Conservation (phyloP, 2,888 invertebrate species). For the Bimastos eiseni region DNA sequence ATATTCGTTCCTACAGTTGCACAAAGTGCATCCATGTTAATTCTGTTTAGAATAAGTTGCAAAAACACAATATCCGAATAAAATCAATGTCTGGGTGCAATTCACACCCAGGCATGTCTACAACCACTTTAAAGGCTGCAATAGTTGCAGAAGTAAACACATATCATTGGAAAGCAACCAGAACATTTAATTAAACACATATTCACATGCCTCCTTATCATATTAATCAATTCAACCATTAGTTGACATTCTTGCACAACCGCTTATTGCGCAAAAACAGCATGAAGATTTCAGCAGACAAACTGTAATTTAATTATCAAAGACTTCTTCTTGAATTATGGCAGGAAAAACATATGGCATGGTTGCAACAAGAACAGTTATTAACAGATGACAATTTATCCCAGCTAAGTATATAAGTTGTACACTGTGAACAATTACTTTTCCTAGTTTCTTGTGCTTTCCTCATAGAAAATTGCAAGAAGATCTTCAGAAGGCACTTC, state of each 20-base stretch:
- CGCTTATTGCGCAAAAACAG: neutral
- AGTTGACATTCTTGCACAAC: neutral
- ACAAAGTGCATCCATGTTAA: no score
- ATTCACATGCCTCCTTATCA: neutral
- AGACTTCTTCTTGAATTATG: neutral
- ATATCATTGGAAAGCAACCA: neutral
- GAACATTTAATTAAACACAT: neutral
- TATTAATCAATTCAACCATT: neutral
- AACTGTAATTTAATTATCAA: neutral
- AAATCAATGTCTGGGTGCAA: neutral
- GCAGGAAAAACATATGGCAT: neutral
- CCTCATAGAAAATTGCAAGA: neutral
- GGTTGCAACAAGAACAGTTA: neutral
- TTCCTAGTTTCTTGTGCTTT: neutral
- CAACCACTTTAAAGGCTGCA: neutral
- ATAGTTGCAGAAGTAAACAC: neutral
- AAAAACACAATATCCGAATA: no score
- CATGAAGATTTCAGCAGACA: neutral
- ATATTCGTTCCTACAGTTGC: no score
- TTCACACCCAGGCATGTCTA: neutral
- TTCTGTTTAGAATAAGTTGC: no score
- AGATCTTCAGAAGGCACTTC: neutral
- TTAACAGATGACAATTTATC: neutral
- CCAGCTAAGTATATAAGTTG: neutral
- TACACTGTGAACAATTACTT: neutral